Evolutionary conservation across 2,888 invertebrate genomes (phyloP), one percentile per base, ranked within the genome.

Genomic region (Scaptomyza parva): DNA sequence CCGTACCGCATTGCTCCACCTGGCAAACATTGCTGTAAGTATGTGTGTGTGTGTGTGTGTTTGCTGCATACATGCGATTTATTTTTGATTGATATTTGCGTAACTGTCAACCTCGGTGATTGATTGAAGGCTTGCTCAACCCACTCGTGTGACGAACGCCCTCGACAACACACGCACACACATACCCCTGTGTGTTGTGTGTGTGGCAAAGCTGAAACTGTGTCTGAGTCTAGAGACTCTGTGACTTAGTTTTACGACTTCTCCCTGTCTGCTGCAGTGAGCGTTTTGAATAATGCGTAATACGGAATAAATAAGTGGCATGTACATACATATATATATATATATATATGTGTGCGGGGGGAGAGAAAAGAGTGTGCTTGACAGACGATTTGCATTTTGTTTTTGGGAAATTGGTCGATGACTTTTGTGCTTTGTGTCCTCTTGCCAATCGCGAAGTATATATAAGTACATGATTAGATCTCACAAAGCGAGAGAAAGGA

Each of bases 81-180:
- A 82, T 87, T 79, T 82, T 82, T 82, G 82, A 87, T 87, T 82
- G 88, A 82, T 82, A 82, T 82, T 82, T 82, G 88, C 82, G 88
- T 86, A 82, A 87, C 86, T 86, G 82, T 82, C 82, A 82, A 73
- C 86, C 70, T 68, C 60, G 83, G 80, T 86, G 82, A 82, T 82
- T 82, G 82, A 82, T 82, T 82, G 88, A 86, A 82, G 88, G 70
- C 80, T 76, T 76, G 65, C 68, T 44, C 43, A 30, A 30, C 50
- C 44, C 51, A 35, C 14, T 14, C 35, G n/a, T 35, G 2, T 14
- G 6, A 2, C 8, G 14, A 28, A 28, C 12, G 35, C 26, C 22
- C 5, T 17, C 28, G n/a, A 28, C 45, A 45, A 45, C 28, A 5
- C 45, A 45, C 26, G 7, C 17, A 12, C 24, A 7, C 41, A n/a